Evolutionary conservation across 2,888 invertebrate genomes (phyloP), one percentile per base, ranked within the genome.

Genomic region (Strigamia transsilvanica): DNA sequence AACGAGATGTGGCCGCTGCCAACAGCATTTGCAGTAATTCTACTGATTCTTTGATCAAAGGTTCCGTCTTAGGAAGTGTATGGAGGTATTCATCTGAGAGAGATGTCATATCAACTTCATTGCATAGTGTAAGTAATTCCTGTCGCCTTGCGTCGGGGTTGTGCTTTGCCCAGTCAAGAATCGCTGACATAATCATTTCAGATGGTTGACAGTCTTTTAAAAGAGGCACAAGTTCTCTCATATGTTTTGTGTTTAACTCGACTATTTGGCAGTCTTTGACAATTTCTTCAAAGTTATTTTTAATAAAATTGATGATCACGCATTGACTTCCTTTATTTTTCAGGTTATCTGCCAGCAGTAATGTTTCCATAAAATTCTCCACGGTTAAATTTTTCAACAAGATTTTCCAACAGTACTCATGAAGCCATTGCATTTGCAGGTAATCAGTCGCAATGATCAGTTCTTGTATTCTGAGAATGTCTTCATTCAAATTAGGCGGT

Each of bases 41-140:
- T 7, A 73, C 73, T 10, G 73, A 73, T 27, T 73, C 73, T 32
- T 73, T 73, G 5, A 73, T 27, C 32, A 73, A 15, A 2, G 73
- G 27, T 32, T 73, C 73, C 3, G 27, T 73, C 27, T 73, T 7
- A 10, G 73, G 73, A 2, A 73, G 73, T 3, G 2, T 73, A n/a
- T 73, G 73, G 13, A 73, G 73, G 32, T 73, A 73, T 12, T 73
- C 73, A n/a, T 73, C 73, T 13, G 73, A 73, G 32, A 73, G 73
- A 12, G 73, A 73, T 2, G 73, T 2, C 27, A 32, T 32, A 32
- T 73, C 73, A n/a, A 73, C 73, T 10, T 73, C 73, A 27, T 73
- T 73, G 32, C 73, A 73, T 12, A 73, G 32, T 27, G 9, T 13
- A 13, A 73, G 32, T 32, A 73, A 73, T 0, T 73, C 73, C 4